These are phyloP conservation scores for Polymixis lichenea DNA, from an alignment of 2,888 invertebrate genomes.

Conservation along the genomic window DNA sequence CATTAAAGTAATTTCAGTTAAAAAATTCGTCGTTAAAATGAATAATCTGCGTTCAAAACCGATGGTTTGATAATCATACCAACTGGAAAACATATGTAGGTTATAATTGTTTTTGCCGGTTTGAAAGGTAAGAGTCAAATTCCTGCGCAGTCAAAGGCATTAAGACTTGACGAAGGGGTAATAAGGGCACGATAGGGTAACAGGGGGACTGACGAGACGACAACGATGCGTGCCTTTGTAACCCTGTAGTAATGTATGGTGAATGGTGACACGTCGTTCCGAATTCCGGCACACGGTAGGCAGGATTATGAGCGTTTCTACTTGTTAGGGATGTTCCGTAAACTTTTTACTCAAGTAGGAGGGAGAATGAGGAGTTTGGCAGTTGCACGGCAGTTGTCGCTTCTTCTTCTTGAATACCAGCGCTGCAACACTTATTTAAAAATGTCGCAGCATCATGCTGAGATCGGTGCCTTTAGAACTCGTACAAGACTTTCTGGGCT, in stretches of 20 bases:
- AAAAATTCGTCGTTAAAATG: not conserved
- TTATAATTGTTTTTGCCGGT: not conserved
- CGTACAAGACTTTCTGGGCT: no score
- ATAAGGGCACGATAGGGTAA: slow-evolving; percentile 19
- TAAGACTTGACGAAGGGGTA: slow-evolving; percentile 14
- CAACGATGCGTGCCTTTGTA: slow-evolving; percentile 31
- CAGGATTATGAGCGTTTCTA: slow-evolving; percentile 43
- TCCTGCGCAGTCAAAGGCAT: slow-evolving; percentile 10
- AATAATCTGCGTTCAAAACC: not conserved
- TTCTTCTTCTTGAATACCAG: no score
- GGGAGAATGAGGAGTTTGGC: not conserved
- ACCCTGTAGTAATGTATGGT: slow-evolving; percentile 43
- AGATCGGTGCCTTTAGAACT: no score
- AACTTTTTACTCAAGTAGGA: not conserved
- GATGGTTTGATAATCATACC: not conserved
- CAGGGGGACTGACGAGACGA: slow-evolving; percentile 25
- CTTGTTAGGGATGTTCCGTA: slow-evolving; percentile 45
- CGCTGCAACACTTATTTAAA: no score
- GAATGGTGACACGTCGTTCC: slow-evolving; percentile 37
- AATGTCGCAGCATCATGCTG: no score
- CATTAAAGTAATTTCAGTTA: not conserved
- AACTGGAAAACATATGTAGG: not conserved
- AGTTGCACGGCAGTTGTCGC: not conserved
- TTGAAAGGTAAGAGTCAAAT: slow-evolving; percentile 2
- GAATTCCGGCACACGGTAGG: slow-evolving; percentile 52